phyloP scores from a whole-genome alignment of 2,113 vertebrate genomes.

The Stegastes partitus region DNA sequence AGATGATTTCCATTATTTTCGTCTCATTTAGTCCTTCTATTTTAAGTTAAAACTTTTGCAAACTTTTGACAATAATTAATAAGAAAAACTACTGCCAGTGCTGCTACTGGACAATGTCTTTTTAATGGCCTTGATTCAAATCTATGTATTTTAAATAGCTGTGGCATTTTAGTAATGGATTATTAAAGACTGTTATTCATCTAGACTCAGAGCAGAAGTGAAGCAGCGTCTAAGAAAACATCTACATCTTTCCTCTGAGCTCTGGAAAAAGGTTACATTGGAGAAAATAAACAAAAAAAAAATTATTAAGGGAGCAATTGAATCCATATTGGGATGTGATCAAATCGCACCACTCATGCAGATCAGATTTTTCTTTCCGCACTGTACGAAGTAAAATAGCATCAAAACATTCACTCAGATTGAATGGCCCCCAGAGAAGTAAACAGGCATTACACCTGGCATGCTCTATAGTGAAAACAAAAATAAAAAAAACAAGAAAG shows the following conservation, averaged over 20 bases:
- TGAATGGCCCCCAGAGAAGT: constrained; percentile 81
- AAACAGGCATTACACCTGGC: constrained; percentile 70
- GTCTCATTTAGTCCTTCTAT: not conserved
- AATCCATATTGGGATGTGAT: constrained; percentile 74
- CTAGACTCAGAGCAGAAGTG: not conserved
- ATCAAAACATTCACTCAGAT: constrained; percentile 69
- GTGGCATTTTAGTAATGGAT: not conserved
- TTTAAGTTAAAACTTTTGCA: not conserved
- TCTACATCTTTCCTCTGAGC: constrained; percentile 84
- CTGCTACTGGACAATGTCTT: not conserved
- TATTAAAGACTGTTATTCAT: constrained; percentile 9
- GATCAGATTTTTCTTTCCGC: constrained; percentile 51
- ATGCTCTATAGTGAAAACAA: constrained; percentile 80
- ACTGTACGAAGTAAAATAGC: constrained; percentile 54
- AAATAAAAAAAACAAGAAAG: constrained; percentile 37
- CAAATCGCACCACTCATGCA: constrained; percentile 68
- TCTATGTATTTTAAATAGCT: not conserved
- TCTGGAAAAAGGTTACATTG: constrained; percentile 68
- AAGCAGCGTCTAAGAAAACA: not conserved
- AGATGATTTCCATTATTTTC: constrained; percentile 46
- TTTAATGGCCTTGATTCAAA: not conserved
- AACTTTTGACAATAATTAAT: not conserved
- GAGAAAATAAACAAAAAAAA: constrained; percentile 70
- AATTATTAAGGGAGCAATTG: constrained; percentile 81
- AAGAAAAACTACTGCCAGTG: not conserved